Base-by-base conservation (phyloP, 1,140 invertebrate species). In the Drosophila lini region DNA sequence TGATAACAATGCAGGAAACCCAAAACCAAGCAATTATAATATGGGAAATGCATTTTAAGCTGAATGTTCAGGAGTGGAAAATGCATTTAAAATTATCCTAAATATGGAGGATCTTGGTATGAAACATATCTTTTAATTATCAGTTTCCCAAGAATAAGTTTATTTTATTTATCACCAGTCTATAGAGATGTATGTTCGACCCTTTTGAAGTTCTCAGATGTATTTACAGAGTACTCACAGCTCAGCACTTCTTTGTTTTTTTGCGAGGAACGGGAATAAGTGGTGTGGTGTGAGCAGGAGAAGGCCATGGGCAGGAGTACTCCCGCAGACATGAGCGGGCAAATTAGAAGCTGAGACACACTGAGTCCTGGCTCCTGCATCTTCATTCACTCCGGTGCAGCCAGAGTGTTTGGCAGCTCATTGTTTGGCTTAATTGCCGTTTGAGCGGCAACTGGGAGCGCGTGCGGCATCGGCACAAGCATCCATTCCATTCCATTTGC, bases 371-470 rank as follows among this genome's bases (percentile, higher is more conserved):
- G 31, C 45, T 53, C 50, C 57, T 41, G 60, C 55, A 75, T 68
- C 65, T 41, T 70, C 64, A 71, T 58, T 53, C 69, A 71, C 65
- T 71, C 41, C 34, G 28, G 34, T n/a, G 65, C 58, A 69, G 64
- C 45, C 64, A 3, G 64, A 88, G 80, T 88, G 83, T 88, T 88
- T 88, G 84, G 62, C 68, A 74, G 84, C 84, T 88, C 88, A 89
- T 88, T 88, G 83, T 88, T 76, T 64, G 83, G 61, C 55, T 83
- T 86, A 86, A 86, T 88, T 89, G 83, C 80, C 84, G 80, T 78
- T 81, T 86, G 82, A 77, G 52, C 34, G 52, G 52, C 52, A 25
- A 70, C 80, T 67, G 84, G 53, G 57, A 77, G 57, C 80, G 71
- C 65, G 76, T 76, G 69, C 53, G 62, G 64, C 67, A 71, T 34